Conservation (phyloP, 2,797 vertebrate genomes). For the Euphonia xanthogaster region DNA sequence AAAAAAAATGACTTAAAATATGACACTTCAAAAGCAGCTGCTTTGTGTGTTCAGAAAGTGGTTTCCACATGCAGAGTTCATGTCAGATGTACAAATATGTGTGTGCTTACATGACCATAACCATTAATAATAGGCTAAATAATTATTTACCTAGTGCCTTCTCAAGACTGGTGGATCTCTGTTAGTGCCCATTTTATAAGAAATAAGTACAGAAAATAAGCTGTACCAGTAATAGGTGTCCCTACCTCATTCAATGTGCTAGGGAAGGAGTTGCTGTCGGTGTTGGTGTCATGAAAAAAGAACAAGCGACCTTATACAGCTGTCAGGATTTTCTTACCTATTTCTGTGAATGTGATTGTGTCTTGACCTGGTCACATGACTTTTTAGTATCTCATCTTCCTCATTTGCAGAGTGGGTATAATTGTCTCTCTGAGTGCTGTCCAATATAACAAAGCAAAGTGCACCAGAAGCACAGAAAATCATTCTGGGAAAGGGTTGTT, state of each 20-base stretch:
- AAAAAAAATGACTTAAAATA: background rate
- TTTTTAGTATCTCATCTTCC: background rate
- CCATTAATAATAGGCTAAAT: background rate
- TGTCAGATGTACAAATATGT: background rate
- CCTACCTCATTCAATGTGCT: background rate
- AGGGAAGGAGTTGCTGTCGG: background rate
- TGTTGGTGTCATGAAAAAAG: background rate
- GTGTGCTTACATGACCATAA: background rate
- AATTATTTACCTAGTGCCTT: background rate
- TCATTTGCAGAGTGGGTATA: background rate
- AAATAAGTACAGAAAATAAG: background rate
- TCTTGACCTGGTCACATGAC: background rate
- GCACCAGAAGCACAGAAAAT: background rate
- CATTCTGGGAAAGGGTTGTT: background rate
- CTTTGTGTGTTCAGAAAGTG: background rate
- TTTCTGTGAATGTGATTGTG: background rate
- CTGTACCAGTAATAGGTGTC: background rate
- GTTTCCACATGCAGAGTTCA: constrained; percentile 9
- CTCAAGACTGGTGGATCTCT: background rate
- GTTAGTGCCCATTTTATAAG: background rate
- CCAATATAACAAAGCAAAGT: background rate
- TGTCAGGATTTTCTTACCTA: background rate
- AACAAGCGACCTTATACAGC: background rate
- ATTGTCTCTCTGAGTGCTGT: background rate
- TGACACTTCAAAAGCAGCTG: constrained; percentile 31